Evolutionary conservation across 2,888 invertebrate genomes (phyloP).

Genomic region (Latheticus oryzae): DNA sequence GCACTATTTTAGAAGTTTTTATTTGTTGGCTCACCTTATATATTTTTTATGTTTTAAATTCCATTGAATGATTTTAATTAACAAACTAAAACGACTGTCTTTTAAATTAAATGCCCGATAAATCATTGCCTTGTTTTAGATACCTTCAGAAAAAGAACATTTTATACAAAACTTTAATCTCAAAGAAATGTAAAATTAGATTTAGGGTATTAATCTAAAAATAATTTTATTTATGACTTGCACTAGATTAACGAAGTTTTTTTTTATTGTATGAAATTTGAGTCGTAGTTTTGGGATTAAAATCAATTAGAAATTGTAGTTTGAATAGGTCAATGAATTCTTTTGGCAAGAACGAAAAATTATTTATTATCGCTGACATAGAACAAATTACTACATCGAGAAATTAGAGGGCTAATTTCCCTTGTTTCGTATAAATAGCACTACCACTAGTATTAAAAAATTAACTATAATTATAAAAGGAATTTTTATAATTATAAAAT

Average conservation of each 20-base stretch:
- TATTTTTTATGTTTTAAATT: conserved; percentile 9
- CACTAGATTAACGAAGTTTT: conserved; percentile 12
- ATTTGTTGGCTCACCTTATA: conserved; percentile 7
- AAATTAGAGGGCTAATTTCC: conserved; percentile 17
- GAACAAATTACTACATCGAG: conserved; percentile 21
- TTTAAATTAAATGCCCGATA: not conserved
- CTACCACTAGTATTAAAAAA: too few relatives aligned
- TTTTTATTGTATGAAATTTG: conserved; percentile 16
- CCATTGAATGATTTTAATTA: conserved; percentile 11
- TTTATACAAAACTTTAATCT: not conserved
- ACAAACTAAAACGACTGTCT: not conserved
- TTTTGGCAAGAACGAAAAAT: conserved; percentile 16
- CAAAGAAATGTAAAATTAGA: conserved; percentile 16
- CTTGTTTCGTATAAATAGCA: conserved; percentile 20
- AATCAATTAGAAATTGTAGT: not conserved
- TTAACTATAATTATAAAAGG: too few relatives aligned
- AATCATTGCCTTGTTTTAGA: not conserved
- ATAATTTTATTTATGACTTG: conserved; percentile 14
- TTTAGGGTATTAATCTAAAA: conserved; percentile 15
- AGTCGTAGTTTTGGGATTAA: conserved; percentile 5
- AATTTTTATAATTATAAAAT: too few relatives aligned
- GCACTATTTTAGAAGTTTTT: conserved; percentile 27
- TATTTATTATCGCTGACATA: conserved; percentile 19
- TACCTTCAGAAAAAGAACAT: conserved; percentile 18
- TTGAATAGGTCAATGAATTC: conserved; percentile 19